Base-by-base conservation (phyloP, 2,888 invertebrate genomes). In the Steinernema hermaphroditum region DNA sequence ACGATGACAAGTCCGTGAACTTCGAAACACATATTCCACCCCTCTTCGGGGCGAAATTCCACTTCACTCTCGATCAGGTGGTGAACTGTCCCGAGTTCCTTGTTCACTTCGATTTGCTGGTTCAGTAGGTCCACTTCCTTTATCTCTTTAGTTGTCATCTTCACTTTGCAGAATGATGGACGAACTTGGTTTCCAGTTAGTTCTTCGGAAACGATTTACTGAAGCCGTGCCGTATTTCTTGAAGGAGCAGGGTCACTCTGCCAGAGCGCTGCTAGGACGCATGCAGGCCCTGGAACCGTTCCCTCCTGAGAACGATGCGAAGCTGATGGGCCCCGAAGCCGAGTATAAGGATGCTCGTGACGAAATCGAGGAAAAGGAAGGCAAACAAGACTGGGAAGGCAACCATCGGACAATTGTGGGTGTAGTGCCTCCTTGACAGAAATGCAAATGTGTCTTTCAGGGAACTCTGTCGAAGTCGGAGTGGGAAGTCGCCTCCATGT, bases 51-150 rank as follows among this genome's bases (percentile, higher is more conserved):
- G 94, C 93, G 24, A 93, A 94, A 87, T 97, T 97, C 89, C 92
- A 94, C 88, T 99, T 99, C 87, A 92, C 93, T 85, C 89, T 98
- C 80, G 94, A 97, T 86, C 96, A 93, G 44, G 95, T 95, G 8
- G 97, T 99, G 0, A 92, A 99, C 87, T 99, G 98, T 87, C 98
- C 98, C 0, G 98, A 98, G 88, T 99, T 96, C 89, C 90, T 99
- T 74, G 95, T 97, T 19, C 92, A 97, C 88, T 94, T 96, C 88
- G 93, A 94, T 22, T 77, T 86, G 24, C 77, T 86, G 0, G 68
- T 76, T 37, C 74, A 78, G 85, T 86, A 50, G 74, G 81, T 78
- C 27, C 19, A 9, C 54, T 69, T 68, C 22, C 12, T 73, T 54
- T 41, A 22, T n/a, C 22, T 37, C 19, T 6, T 24, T 29, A 41